These are phyloP conservation scores for Hirtodrosophila alboralis DNA, from an alignment of 2,888 invertebrate genomes.

Conservation along the genomic window DNA sequence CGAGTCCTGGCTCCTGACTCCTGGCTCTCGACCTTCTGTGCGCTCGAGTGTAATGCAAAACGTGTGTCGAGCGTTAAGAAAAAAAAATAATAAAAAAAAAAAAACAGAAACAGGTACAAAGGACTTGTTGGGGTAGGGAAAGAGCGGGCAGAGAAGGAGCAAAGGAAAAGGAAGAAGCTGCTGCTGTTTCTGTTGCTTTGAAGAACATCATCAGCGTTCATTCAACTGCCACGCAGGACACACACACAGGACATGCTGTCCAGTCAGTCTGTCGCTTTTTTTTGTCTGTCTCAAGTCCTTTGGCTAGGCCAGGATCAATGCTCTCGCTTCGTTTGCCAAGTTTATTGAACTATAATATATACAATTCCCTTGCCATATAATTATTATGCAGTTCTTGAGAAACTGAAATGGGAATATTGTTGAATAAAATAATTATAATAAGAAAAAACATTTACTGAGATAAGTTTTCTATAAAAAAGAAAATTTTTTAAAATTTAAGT, in stretches of 20 bases:
- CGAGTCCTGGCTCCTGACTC: conserved; percentile 1
- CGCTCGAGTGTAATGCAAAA: conserved; percentile 66
- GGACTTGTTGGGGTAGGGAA: not conserved
- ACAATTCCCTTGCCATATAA: conserved; percentile 11
- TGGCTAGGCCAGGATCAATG: conserved; percentile 70
- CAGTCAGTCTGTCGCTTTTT: conserved; percentile 14
- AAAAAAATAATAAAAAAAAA: conserved; percentile 16
- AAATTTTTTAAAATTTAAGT: no score
- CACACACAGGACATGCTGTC: conserved; percentile 17
- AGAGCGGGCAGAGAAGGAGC: not conserved
- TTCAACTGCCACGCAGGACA: conserved; percentile 64
- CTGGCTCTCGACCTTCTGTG: conserved; percentile 33
- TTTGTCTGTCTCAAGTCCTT: conserved; percentile 26
- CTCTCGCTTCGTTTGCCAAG: conserved; percentile 50
- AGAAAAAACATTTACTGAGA: not conserved
- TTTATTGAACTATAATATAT: conserved; percentile 72
- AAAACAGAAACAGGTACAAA: conserved; percentile 42
- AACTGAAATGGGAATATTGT: conserved; percentile 13
- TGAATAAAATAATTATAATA: not conserved
- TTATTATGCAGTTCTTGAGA: conserved; percentile 29
- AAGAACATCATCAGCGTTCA: no score
- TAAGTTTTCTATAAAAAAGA: no score
- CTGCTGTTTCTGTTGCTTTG: conserved; percentile 30
- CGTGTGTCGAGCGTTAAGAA: conserved; percentile 58
- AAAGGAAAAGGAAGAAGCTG: conserved; percentile 9